Conservation (phyloP, 2,888 invertebrate species). For the Ctena decussata region DNA sequence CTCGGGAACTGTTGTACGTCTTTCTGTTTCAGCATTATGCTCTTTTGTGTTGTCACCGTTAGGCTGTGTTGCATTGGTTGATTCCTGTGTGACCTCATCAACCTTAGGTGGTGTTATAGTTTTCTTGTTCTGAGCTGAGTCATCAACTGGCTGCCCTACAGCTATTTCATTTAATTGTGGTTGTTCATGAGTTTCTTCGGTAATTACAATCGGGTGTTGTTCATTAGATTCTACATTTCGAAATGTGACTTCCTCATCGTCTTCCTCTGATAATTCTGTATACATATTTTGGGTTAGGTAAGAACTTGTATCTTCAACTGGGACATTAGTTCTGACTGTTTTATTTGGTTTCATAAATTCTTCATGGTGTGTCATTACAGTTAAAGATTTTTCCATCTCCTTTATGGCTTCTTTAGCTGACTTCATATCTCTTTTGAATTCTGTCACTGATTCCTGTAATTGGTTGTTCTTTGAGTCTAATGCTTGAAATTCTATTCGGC, state of each 20-base stretch:
- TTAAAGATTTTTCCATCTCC: neutral
- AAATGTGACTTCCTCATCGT: neutral
- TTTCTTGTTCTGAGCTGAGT: too few relatives aligned
- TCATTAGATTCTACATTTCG: neutral
- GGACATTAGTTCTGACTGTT: neutral
- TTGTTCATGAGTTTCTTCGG: neutral
- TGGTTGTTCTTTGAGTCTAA: neutral
- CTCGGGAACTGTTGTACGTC: too few relatives aligned
- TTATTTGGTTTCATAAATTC: neutral
- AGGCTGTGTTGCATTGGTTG: neutral
- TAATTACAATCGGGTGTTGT: neutral
- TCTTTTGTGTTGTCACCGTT: neutral
- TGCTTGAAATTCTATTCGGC: neutral
- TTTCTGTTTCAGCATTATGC: too few relatives aligned
- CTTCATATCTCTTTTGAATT: neutral
- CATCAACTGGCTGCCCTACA: neutral
- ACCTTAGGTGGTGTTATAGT: too few relatives aligned
- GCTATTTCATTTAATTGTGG: neutral
- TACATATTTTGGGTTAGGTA: neutral
- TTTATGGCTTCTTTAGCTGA: neutral
- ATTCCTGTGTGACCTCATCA: neutral
- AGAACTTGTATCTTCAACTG: neutral
- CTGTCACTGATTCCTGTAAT: neutral
- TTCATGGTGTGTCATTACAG: neutral
- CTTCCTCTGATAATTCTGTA: neutral